Conservation (phyloP, 2,113 vertebrate species). For the Solenodon paradoxus region DNA sequence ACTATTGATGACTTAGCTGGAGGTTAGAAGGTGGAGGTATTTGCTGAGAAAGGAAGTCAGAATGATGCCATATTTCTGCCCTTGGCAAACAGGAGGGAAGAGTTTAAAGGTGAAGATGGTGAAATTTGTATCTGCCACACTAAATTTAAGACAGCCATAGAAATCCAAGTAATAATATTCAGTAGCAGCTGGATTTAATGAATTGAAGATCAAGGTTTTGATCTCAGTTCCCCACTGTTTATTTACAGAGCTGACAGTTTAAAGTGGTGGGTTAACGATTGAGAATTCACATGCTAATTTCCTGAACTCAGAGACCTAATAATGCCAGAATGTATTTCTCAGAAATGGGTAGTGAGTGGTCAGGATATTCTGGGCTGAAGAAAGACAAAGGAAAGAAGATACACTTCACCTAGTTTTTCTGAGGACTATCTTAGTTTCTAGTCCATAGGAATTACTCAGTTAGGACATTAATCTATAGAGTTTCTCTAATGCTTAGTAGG, state of each 20-base stretch:
- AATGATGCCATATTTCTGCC: not conserved
- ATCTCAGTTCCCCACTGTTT: not conserved
- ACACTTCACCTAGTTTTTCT: constrained; percentile 5
- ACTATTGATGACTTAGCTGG: not conserved
- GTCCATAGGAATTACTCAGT: not conserved
- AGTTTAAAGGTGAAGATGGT: not conserved
- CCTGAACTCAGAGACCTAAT: not conserved
- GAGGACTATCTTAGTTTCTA: not conserved
- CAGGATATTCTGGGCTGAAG: not conserved
- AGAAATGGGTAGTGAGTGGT: not conserved
- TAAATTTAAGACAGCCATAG: not conserved
- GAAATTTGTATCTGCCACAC: not conserved
- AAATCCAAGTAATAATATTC: constrained; percentile 26
- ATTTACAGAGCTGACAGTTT: not conserved
- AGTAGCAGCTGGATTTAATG: not conserved
- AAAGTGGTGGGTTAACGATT: not conserved
- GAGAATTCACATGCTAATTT: not conserved
- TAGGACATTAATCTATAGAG: not conserved
- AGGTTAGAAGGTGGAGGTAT: not conserved
- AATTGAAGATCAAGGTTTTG: not conserved
- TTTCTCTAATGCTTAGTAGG: not conserved
- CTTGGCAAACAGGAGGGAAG: not conserved
- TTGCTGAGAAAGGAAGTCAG: not conserved
- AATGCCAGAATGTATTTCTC: not conserved
- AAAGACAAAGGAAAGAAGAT: not conserved